Evolutionary conservation across 1,140 invertebrate genomes (phyloP).

Genomic region (Rhagoletis zephyria): DNA sequence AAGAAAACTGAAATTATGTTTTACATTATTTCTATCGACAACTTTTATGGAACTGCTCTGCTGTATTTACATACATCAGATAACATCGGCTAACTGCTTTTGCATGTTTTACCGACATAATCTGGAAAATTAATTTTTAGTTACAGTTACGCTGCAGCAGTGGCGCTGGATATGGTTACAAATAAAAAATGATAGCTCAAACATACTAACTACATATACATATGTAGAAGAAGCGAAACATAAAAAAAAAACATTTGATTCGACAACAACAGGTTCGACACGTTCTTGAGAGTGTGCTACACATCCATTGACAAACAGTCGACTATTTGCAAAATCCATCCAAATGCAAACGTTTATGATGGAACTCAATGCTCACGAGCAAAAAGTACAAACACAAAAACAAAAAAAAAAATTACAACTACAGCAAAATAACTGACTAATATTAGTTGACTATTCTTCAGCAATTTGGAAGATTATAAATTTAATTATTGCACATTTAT

Average conservation of each 20-base stretch:
- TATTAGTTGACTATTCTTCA: too few relatives aligned
- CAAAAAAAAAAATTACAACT: too few relatives aligned
- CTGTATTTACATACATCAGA: neutral
- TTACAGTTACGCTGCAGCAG: neutral
- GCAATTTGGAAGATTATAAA: too few relatives aligned
- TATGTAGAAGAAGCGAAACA: neutral
- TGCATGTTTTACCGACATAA: constrained; percentile 24
- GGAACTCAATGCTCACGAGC: neutral
- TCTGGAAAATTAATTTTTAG: constrained; percentile 42
- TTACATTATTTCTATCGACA: neutral
- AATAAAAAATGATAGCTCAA: neutral
- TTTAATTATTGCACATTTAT: too few relatives aligned
- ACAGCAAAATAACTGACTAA: too few relatives aligned
- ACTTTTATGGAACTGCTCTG: neutral
- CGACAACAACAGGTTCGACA: neutral
- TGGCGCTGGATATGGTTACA: neutral
- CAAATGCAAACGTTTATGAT: neutral
- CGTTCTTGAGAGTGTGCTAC: neutral
- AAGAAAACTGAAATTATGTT: neutral
- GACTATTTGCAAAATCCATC: neutral
- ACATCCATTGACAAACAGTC: neutral
- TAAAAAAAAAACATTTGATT: too few relatives aligned
- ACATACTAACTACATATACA: neutral
- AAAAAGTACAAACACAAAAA: too few relatives aligned
- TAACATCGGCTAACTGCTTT: neutral